Percentiles rank a stretch among this genome's conserved stretches.
Evolutionary conservation across 2,113 vertebrate species (phyloP).

Genomic region (Esox niger): DNA sequence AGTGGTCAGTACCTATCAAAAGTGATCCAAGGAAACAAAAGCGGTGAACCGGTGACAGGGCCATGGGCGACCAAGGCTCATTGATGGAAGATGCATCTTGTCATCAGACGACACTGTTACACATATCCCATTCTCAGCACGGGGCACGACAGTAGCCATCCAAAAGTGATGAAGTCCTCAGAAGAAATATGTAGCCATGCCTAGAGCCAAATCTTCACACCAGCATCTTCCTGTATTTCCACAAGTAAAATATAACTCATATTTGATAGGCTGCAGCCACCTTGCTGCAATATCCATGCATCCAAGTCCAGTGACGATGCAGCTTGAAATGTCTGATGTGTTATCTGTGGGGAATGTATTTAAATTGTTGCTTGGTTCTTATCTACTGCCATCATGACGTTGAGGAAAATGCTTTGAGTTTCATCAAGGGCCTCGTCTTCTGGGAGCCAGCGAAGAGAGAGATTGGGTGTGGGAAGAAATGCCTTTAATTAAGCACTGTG

Average conservation of each 20-base stretch:
- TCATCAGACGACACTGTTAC: no score
- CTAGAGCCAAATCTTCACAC: neutral
- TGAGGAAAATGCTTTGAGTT: slow-evolving; percentile 44
- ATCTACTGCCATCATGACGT: slow-evolving; percentile 41
- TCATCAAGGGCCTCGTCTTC: slow-evolving; percentile 52
- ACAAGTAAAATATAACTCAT: neutral
- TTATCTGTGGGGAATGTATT: slow-evolving; percentile 33
- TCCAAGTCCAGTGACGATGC: slow-evolving; percentile 30
- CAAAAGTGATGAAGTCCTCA: no score
- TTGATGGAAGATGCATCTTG: no score
- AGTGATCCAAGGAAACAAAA: no score
- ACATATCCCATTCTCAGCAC: neutral
- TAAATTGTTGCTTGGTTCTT: slow-evolving; percentile 21
- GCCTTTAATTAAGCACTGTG: slow-evolving; percentile 32
- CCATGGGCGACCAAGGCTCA: no score
- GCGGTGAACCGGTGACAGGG: no score
- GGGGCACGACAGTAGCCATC: neutral
- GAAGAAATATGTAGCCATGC: neutral
- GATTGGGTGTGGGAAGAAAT: slow-evolving; percentile 14
- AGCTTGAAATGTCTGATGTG: slow-evolving; percentile 4
- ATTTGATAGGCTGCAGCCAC: no score
- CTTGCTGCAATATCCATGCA: neutral
- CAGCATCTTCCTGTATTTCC: neutral
- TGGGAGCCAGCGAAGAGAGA: slow-evolving; percentile 21
- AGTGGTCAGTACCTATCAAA: no score